phyloP scores from a whole-genome alignment of 2,797 vertebrate species.

The Natrix natrix region DNA sequence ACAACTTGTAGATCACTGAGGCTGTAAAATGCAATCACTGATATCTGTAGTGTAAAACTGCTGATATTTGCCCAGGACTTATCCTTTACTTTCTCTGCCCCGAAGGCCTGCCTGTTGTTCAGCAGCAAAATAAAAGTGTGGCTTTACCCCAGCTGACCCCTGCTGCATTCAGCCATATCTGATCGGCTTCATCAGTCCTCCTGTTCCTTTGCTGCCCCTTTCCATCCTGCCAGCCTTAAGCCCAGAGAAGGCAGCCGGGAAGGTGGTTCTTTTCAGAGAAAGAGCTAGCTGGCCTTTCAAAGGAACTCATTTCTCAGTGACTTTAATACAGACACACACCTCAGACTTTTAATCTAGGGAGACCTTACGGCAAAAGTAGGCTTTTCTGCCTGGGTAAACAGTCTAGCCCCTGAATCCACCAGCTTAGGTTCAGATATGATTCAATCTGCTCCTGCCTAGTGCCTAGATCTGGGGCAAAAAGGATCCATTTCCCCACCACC shows the following conservation, averaged over 20 bases:
- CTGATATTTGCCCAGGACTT: neutral
- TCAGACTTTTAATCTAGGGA: neutral
- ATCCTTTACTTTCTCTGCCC: slow-evolving; percentile 61
- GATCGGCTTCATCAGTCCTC: neutral
- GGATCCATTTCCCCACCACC: neutral
- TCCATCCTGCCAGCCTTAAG: slow-evolving; percentile 4
- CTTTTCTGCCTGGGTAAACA: neutral
- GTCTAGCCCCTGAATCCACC: neutral
- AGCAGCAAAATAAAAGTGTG: slow-evolving; percentile 24
- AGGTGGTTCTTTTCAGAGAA: neutral
- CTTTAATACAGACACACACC: neutral
- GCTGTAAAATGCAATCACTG: neutral
- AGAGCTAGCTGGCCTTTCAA: neutral
- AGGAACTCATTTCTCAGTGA: neutral
- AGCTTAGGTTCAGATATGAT: neutral
- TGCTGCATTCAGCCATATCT: neutral
- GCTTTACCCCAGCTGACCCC: slow-evolving; percentile 28
- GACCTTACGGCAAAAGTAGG: too few species aligned
- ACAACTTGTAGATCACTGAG: neutral
- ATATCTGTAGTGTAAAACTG: neutral
- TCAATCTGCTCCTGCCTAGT: neutral
- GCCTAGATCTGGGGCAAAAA: neutral
- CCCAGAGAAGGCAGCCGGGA: neutral
- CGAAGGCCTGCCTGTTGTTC: neutral
- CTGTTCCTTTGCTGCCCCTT: neutral